phyloP scores from a whole-genome alignment of 2,113 vertebrate species.

The Microtus ochrogaster region DNA sequence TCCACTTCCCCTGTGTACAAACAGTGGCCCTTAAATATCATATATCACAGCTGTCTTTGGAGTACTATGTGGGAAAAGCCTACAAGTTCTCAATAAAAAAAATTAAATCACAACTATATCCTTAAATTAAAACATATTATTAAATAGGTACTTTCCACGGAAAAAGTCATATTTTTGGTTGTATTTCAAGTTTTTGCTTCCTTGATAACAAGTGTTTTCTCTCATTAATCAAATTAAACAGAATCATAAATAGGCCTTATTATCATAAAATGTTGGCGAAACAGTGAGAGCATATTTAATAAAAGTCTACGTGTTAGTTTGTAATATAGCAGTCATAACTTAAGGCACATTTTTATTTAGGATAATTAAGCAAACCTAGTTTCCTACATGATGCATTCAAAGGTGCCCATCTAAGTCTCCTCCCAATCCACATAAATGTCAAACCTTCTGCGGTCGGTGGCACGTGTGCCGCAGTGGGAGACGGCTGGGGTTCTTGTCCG shows the following conservation, averaged over 20 bases:
- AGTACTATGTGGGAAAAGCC: no score
- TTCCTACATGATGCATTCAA: not conserved
- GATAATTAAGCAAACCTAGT: slow-evolving; percentile 58
- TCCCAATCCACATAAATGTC: slow-evolving; percentile 42
- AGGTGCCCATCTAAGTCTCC: slow-evolving; percentile 21
- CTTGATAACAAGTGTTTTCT: slow-evolving; percentile 59
- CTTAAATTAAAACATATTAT: slow-evolving; percentile 31
- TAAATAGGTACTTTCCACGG: slow-evolving; percentile 43
- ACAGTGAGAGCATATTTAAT: slow-evolving; percentile 62
- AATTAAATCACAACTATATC: not conserved
- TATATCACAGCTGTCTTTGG: not conserved
- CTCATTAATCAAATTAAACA: slow-evolving; percentile 47
- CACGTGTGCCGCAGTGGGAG: not conserved
- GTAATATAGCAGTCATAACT: slow-evolving; percentile 1
- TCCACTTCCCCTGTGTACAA: not conserved
- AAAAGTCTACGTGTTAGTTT: slow-evolving; percentile 58
- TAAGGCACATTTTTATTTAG: slow-evolving; percentile 64
- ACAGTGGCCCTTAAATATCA: not conserved
- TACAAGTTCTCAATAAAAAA: not conserved
- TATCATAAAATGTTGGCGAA: slow-evolving; percentile 60
- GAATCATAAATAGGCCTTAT: slow-evolving; percentile 65
- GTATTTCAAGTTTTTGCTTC: slow-evolving; percentile 50
- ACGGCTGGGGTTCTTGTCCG: not conserved
- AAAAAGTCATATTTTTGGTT: slow-evolving; percentile 12
- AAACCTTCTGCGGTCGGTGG: slow-evolving; percentile 53